phyloP scores from a whole-genome alignment of 2,888 invertebrate genomes.

The Heliconius cydno region DNA sequence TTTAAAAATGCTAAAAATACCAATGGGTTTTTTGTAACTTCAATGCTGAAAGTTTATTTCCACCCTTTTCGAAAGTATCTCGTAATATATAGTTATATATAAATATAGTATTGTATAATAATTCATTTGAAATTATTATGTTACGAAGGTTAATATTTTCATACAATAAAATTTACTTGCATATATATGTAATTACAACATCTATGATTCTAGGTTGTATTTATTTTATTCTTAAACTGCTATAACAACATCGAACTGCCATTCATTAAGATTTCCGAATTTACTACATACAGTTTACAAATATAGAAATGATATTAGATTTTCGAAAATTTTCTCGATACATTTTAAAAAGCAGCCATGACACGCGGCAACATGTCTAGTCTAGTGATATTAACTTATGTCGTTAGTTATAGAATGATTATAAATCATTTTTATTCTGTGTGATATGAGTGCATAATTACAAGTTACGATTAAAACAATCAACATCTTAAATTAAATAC shows the following conservation, averaged over 20 bases:
- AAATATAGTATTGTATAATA: too few relatives aligned
- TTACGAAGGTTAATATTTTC: too few relatives aligned
- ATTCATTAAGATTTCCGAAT: slow-evolving; percentile 25
- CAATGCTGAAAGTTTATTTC: too few relatives aligned
- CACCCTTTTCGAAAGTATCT: too few relatives aligned
- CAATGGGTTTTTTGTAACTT: too few relatives aligned
- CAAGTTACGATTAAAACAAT: neutral
- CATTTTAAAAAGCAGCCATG: slow-evolving; percentile 18
- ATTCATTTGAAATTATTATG: too few relatives aligned
- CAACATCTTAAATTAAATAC: neutral
- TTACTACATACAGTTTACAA: slow-evolving; percentile 19
- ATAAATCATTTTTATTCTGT: slow-evolving; percentile 12
- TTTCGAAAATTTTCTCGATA: slow-evolving; percentile 10
- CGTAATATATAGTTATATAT: too few relatives aligned
- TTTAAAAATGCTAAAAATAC: too few relatives aligned
- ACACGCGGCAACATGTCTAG: slow-evolving; percentile 18
- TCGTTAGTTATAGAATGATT: slow-evolving; percentile 9
- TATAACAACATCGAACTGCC: slow-evolving; percentile 18
- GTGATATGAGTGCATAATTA: slow-evolving; percentile 2
- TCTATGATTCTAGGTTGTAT: neutral
- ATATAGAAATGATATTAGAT: slow-evolving; percentile 12
- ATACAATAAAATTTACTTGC: neutral
- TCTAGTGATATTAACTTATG: slow-evolving; percentile 13
- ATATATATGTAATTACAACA: slow-evolving; percentile 3
- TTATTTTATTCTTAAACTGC: neutral